Conservation (phyloP, 2,797 vertebrate genomes). For the Pseudomugil gertrudae region DNA sequence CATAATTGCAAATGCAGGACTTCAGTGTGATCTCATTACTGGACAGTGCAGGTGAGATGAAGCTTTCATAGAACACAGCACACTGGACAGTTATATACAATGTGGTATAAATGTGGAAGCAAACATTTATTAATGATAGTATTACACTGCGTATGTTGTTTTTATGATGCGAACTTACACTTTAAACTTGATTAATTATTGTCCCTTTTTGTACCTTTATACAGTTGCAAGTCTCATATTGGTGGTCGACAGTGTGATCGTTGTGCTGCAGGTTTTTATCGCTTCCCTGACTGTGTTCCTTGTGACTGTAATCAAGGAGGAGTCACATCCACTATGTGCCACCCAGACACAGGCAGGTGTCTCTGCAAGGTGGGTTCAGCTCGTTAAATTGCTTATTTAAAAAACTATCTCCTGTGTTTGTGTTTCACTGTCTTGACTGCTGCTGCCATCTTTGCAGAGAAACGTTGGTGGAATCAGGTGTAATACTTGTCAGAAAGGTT, state of each 20-base stretch:
- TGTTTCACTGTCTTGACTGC: slow-evolving; percentile 6
- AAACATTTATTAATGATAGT: neutral
- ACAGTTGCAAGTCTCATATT: slow-evolving; percentile 89
- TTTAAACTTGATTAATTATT: neutral
- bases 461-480: slow-evolving; percentile 88
- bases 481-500: slow-evolving; percentile 84
- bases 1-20: slow-evolving; percentile 42
- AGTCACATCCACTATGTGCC: slow-evolving; percentile 82
- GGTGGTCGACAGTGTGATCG: slow-evolving; percentile 87
- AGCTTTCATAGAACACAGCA: neutral
- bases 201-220: slow-evolving; percentile 32
- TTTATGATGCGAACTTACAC: neutral
- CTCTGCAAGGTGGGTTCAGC: slow-evolving; percentile 88
- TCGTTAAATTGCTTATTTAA: neutral
- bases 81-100: neutral
- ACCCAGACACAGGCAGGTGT: slow-evolving; percentile 87
- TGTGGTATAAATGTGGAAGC: neutral
- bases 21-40: slow-evolving; percentile 80
- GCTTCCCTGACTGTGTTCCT: slow-evolving; percentile 87
- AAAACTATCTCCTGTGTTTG: neutral
- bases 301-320: slow-evolving; percentile 87
- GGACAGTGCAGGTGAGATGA: slow-evolving; percentile 91
- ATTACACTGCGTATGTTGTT: neutral
- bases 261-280: slow-evolving; percentile 86
- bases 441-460: slow-evolving; percentile 76